A percentile compares a stretch with the other conserved stretches of the same genome.
These are phyloP conservation scores for Montipora capitata DNA, from an alignment of 92 coral and sea anemone species.

Conservation along the genomic window DNA sequence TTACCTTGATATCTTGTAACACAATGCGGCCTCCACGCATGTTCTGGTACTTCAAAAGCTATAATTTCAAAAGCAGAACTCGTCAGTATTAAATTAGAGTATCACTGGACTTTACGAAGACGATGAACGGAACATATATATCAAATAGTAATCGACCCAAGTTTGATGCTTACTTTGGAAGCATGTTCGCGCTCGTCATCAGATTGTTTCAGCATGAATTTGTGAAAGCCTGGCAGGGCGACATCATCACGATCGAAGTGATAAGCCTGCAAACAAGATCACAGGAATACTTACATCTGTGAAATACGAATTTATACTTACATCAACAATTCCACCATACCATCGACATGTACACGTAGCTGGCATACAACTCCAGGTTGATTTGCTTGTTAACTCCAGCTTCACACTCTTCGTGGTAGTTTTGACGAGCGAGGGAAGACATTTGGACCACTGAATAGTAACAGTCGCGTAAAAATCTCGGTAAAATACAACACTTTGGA, in stretches of 20 bases:
- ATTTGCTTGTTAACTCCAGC: constrained; percentile 99
- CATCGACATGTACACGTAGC: constrained; percentile 93
- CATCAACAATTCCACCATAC: constrained; percentile 41
- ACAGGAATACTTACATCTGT: neutral
- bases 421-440: constrained; percentile 90
- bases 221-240: constrained; percentile 90
- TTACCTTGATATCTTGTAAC: constrained; percentile 92
- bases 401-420: constrained; percentile 95
- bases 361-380: constrained; percentile 97
- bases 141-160: too few species aligned
- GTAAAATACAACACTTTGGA: constrained; percentile 6
- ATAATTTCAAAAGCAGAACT: neutral
- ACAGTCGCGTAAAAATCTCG: constrained; percentile 9
- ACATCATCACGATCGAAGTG: constrained; percentile 99
- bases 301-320: neutral
- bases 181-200: constrained; percentile 98
- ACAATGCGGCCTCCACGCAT: constrained; percentile 99
- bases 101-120: neutral
- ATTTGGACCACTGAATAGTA: constrained; percentile 45
- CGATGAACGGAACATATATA: too few species aligned
- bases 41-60: constrained; percentile 97
- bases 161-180: constrained; percentile 68
- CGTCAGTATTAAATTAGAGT: neutral
- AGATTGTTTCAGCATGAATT: constrained; percentile 89
- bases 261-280: constrained; percentile 75